Base-by-base conservation (phyloP, 2,113 vertebrate genomes). In the Archilochus colubris region DNA sequence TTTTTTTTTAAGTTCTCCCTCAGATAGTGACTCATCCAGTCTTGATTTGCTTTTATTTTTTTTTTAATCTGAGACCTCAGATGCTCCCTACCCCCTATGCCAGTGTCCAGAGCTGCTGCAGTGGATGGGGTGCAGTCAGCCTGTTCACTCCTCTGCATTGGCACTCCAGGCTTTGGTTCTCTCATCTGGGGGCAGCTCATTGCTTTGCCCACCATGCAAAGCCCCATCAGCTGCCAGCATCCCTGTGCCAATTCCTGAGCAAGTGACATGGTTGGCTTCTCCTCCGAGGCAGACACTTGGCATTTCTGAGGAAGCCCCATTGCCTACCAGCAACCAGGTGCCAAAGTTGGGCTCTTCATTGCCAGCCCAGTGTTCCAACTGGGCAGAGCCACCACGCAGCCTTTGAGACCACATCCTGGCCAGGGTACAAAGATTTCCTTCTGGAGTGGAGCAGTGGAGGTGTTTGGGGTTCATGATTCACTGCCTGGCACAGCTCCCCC, bases 301-400 rank as follows among this genome's bases (percentile, higher is more conserved):
- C 59, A 12, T 19, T 80, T 28, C 21, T 23, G 72, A 74, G 89
- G 4, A 27, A 30, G 1, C 14, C 40, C 15, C 1, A 0, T 17
- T 12, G 27, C 21, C 64, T 66, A 5, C n/a, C 8, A 54, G n/a
- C 40, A 5, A 67, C 43, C 16, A 3, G 14, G 5, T 51, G 28
- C 38, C 53, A 19, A 15, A 3, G 3, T 33, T 2, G 18, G 31
- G 61, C 53, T 64, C 21, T 30, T 17, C 46, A 30, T 13, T 16
- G 31, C 59, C 3, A 2, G 1, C n/a, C 50, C 22, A 0, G 0
- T 12, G 51, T 44, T 67, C 57, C 3, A 0, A 4, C 54, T 43
- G 13, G n/a, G 43, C 55, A 10, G 21, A 46, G 72, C 51, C 69
- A 25, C 54, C 33, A 1, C 0, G 0, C 4, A 3, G 3, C 46